Base-by-base conservation (phyloP, 2,888 invertebrate genomes). In the Drosophila nigricruria region DNA sequence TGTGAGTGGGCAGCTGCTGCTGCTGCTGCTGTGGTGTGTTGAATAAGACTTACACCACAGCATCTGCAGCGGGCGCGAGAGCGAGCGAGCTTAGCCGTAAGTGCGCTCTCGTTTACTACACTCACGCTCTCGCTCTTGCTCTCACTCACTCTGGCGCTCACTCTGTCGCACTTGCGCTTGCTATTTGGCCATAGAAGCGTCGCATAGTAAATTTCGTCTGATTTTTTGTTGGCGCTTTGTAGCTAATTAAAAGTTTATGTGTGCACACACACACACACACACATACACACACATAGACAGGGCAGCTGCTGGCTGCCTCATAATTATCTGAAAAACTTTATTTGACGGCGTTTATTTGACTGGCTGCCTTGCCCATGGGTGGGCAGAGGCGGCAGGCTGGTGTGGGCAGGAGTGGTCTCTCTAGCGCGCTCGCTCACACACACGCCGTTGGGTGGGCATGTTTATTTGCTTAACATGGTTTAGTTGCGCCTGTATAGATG, bases 221-320 rank as follows among this genome's bases (percentile, higher is more conserved):
- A 73, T 88, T 78, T 72, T 74, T 80, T 73, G 77, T 77, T 85
- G 75, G 79, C 85, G 89, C 89, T 85, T 89, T 84, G 88, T 71
- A 89, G 89, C 85, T 85, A 89, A 85, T 85, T 85, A 85, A 85
- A 85, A 85, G 80, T 89, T 85, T 79, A 89, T 83, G 74, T 83
- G 77, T 70, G 62, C 71, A 69, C 61, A 69, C 45, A 36, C 36
- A 49, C 68, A 25, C 40, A 66, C 40, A 56, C 32, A 36, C n/a
- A 43, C 52, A 64, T n/a, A 45, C 25, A 10, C n/a, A 47, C n/a
- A 45, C n/a, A 25, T 43, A 62, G 18, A 42, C 67, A 69, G 36
- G 23, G 36, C 53, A 36, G 38, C 53, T 53, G 53, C 59, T 65
- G 61, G 70, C 77, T 70, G 77, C 70, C 71, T 84, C 79, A 79